Evolutionary conservation across 37 sponge, comb jelly and placozoan species (phyloP).

Genomic region (Petrosia ficiformis): DNA sequence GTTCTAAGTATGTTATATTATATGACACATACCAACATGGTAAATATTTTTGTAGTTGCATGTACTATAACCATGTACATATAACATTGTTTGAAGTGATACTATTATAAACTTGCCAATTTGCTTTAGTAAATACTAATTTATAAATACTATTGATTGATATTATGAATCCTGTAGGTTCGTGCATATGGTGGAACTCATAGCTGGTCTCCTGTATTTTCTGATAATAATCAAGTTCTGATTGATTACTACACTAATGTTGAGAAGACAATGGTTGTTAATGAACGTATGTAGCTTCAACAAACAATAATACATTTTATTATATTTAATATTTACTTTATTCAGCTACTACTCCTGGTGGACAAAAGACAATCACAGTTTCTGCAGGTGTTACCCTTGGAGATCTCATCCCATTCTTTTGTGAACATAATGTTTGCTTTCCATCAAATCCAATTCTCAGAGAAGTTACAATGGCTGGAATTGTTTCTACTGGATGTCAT

Average conservation of each 20-base stretch:
- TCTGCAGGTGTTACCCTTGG: background rate
- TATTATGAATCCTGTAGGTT: too few relatives aligned
- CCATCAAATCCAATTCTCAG: background rate
- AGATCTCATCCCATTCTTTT: background rate
- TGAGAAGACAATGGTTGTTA: too few relatives aligned
- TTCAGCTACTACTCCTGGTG: background rate
- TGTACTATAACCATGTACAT: too few relatives aligned
- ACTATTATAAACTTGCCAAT: too few relatives aligned
- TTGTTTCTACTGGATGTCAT: background rate
- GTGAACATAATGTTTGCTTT: background rate
- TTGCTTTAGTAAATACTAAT: too few relatives aligned
- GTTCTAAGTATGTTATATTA: too few relatives aligned
- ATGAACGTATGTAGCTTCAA: too few relatives aligned
- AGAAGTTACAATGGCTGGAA: background rate
- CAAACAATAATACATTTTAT: background rate
- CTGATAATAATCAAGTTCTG: background rate
- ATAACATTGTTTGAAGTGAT: too few relatives aligned
- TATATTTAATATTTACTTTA: background rate
- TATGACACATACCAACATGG: too few relatives aligned
- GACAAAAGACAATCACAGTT: background rate
- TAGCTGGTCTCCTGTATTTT: background rate
- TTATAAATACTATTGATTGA: too few relatives aligned
- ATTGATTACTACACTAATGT: too few relatives aligned
- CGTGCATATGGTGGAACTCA: background rate
- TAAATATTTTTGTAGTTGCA: too few relatives aligned